Base-by-base conservation (phyloP, 1,140 invertebrate species). In the Hermetia illucens region DNA sequence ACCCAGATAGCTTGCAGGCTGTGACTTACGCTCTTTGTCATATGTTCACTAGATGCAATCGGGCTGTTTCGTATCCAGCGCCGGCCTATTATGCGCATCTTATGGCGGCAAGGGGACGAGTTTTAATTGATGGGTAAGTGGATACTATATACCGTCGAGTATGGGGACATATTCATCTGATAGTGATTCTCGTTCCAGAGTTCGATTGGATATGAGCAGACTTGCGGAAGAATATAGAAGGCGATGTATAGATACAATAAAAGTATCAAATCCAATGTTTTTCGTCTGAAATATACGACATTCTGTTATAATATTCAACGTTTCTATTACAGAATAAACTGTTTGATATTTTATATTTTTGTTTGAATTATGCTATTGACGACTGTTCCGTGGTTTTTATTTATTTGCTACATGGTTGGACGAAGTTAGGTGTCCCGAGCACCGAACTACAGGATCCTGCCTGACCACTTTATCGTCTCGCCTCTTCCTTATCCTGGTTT, bases 71-170 rank as follows among this genome's bases (percentile, higher is more conserved):
- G 10, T 92, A 93, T 66, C 90, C 90, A 2, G 82, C 91, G 1
- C 89, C 90, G 2, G 91, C 87, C 1, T 94, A 94, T 61, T 92
- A 94, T 62, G 88, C 90, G 18, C 89, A 95, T 68, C 70, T 92
- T 38, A 88, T 81, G n/a, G 88, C 87, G 10, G 78, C 78, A 39
- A 67, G 90, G 32, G 86, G 77, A 1, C 62, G 72, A 22, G 66
- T 69, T 24, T 73, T 77, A 41, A 69, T 73, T 0, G 56, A 66
- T 34, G 63, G 65, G 55, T 58, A 16, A 33, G 35, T 35, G 5
- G 8, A 32, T 32, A 9, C 13, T 5, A 13, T 5, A 9, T 32
- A 6, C 8, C 10, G 9, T 32, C 17, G 8, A 17, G 5, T 32
- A 32, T 8, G 6, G 8, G 9, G 8, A 17, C 5, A 9, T 13